phyloP scores from a whole-genome alignment of 2,797 vertebrate species.

The Acipenser transmontanus region DNA sequence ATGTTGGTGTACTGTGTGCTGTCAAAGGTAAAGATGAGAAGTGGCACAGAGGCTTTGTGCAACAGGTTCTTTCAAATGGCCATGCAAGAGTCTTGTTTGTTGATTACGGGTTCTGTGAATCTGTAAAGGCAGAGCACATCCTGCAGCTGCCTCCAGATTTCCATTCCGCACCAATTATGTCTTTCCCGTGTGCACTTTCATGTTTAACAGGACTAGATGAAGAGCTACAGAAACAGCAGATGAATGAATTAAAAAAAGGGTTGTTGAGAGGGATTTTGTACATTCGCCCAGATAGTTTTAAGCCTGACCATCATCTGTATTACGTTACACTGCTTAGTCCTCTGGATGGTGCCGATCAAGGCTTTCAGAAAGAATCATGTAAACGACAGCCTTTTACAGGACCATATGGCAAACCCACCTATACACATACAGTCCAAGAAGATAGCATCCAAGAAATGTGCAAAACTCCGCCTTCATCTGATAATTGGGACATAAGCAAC shows the following conservation, averaged over 20 bases:
- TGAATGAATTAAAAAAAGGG: slow-evolving; percentile 58
- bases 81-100: slow-evolving; percentile 74
- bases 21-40: slow-evolving; percentile 72
- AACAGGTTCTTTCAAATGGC: slow-evolving; percentile 64
- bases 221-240: slow-evolving; percentile 49
- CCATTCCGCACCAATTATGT: slow-evolving; percentile 61
- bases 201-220: slow-evolving; percentile 48
- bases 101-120: slow-evolving; percentile 79
- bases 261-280: slow-evolving; percentile 63
- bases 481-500: slow-evolving; percentile 26
- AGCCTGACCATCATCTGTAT: slow-evolving; percentile 53
- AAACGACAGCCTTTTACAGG: no score
- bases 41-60: slow-evolving; percentile 83
- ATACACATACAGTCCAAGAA: no score
- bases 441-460: no score
- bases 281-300: slow-evolving; percentile 53
- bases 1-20: slow-evolving; percentile 75
- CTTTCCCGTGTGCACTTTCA: slow-evolving; percentile 73
- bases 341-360: slow-evolving; percentile 13
- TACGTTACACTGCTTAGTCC: slow-evolving; percentile 53
- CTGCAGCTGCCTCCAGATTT: slow-evolving; percentile 68
- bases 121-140: slow-evolving; percentile 60
- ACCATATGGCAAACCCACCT: no score
- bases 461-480: no score
- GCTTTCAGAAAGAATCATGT: slow-evolving; percentile 12